Conservation (phyloP, 2,888 invertebrate species). For the Arge pagana region DNA sequence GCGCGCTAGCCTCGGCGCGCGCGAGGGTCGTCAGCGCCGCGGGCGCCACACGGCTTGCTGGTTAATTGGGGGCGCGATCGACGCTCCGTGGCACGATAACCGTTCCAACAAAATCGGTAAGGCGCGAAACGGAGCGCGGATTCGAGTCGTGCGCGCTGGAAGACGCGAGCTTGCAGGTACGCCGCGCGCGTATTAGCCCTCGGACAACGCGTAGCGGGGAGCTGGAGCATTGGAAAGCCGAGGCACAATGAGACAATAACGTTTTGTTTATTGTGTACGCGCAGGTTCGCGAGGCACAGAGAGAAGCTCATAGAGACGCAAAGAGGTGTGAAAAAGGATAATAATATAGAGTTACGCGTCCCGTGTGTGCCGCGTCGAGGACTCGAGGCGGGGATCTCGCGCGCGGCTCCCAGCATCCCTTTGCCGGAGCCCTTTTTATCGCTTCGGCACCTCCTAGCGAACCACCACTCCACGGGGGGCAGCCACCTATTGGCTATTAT, state of each 20-base stretch:
- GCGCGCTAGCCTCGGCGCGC: too few relatives aligned
- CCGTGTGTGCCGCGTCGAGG: constrained; percentile 21
- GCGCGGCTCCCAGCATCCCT: constrained; percentile 26
- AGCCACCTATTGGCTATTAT: constrained; percentile 19
- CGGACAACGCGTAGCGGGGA: constrained; percentile 2
- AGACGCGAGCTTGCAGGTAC: too few relatives aligned
- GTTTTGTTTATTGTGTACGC: constrained; percentile 49
- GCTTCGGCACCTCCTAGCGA: constrained; percentile 16
- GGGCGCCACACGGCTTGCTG: too few relatives aligned
- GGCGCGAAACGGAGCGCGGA: neutral
- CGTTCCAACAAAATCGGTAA: too few relatives aligned
- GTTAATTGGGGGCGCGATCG: too few relatives aligned
- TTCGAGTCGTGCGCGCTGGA: too few relatives aligned
- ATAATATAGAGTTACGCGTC: constrained; percentile 56
- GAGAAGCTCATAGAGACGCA: constrained; percentile 43
- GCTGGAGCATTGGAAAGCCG: too few relatives aligned
- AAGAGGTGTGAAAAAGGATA: constrained; percentile 57
- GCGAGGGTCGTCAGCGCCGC: too few relatives aligned
- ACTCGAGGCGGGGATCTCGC: constrained; percentile 21
- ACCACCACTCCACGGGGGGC: constrained; percentile 15
- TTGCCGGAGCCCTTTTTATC: constrained; percentile 11
- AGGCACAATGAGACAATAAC: constrained; percentile 47
- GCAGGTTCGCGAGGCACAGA: constrained; percentile 27
- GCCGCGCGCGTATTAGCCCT: constrained; percentile 16
- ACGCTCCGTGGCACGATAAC: too few relatives aligned